These are phyloP conservation scores for Clostera curtula DNA, from an alignment of 2,888 invertebrate species.

Conservation along the genomic window DNA sequence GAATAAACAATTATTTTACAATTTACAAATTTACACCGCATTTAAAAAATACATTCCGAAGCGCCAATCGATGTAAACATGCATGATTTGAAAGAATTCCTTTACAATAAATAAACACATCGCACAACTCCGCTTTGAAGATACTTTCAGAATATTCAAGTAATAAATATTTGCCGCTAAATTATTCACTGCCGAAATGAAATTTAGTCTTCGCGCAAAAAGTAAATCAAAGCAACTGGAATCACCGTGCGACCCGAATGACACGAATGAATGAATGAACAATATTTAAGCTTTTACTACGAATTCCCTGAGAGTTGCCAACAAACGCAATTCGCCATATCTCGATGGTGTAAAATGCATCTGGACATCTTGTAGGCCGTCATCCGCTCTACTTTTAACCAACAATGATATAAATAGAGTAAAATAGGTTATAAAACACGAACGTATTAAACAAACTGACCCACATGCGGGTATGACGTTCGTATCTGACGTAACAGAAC, in stretches of 20 bases:
- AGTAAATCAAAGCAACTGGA: constrained; percentile 1
- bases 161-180: constrained; percentile 3
- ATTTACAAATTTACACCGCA: no score
- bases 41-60: no score
- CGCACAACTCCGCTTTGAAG: constrained; percentile 17
- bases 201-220: neutral
- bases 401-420: constrained; percentile 44
- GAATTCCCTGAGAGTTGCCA: constrained; percentile 13
- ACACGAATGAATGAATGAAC: constrained; percentile 8
- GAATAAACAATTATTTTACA: no score
- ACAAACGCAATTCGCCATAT: constrained; percentile 12
- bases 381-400: constrained; percentile 38
- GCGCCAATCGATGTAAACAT: constrained; percentile 14
- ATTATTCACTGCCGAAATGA: neutral
- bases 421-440: constrained; percentile 58
- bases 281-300: constrained; percentile 3
- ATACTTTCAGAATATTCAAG: constrained; percentile 33
- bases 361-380: constrained; percentile 21
- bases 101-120: constrained; percentile 17
- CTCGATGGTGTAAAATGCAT: constrained; percentile 19
- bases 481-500: constrained; percentile 50
- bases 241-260: constrained; percentile 4
- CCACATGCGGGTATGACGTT: constrained; percentile 60
- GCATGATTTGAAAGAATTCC: constrained; percentile 13
- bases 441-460: constrained; percentile 57